Percentiles rank a stretch among this genome's conserved stretches.
phyloP scores from a whole-genome alignment of 2,113 vertebrate species.

The Vimba vimba region DNA sequence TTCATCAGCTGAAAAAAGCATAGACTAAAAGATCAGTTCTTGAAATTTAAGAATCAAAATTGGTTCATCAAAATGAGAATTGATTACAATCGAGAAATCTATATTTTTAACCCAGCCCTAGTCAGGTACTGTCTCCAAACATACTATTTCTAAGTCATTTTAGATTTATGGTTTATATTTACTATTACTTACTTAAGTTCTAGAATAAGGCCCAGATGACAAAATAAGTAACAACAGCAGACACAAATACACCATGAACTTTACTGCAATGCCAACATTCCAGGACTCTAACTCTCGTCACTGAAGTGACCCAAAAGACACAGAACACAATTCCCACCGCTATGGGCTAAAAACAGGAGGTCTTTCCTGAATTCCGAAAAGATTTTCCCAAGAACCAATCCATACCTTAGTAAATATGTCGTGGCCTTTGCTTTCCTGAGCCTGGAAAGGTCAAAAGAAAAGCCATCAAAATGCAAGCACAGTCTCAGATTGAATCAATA shows the following conservation, averaged over 20 bases:
- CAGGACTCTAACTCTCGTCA: background rate
- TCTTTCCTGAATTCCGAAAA: constrained; percentile 39
- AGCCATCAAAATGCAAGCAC: constrained; percentile 58
- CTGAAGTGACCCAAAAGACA: constrained; percentile 1
- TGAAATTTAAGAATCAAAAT: background rate
- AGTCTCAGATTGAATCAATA: constrained; percentile 66
- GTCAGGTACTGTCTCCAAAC: background rate
- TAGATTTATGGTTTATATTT: background rate
- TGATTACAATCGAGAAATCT: background rate
- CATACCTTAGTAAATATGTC: constrained; percentile 70
- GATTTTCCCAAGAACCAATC: constrained; percentile 61
- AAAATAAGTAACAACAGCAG: background rate
- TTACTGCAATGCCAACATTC: constrained; percentile 8
- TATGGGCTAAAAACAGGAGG: background rate
- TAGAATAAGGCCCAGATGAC: background rate
- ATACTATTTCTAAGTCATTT: background rate
- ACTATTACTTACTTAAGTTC: background rate
- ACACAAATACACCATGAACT: background rate
- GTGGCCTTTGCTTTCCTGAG: constrained; percentile 65
- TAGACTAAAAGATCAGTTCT: background rate
- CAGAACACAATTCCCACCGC: constrained; percentile 13
- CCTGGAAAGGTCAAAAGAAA: constrained; percentile 64
- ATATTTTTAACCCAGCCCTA: background rate
- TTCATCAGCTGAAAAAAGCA: too few species aligned
- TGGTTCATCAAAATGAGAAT: background rate